Evolutionary conservation across 2,797 vertebrate genomes (phyloP).

Genomic region (Sebastes iracundus): DNA sequence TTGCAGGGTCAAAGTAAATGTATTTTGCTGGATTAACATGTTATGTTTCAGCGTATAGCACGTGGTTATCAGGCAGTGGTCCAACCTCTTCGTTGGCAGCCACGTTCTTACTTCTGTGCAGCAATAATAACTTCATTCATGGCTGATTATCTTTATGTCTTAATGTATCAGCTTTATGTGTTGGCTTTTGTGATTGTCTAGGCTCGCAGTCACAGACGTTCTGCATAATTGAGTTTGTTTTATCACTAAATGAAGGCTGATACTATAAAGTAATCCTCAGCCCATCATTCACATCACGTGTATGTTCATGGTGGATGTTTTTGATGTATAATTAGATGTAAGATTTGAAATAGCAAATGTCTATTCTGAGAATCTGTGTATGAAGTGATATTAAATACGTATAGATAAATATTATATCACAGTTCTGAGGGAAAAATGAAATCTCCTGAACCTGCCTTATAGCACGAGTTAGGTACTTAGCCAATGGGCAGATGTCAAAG

Average conservation of each 20-base stretch:
- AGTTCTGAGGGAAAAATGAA: not conserved
- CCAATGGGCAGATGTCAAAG: not conserved
- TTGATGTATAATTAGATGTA: not conserved
- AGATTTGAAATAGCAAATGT: not conserved
- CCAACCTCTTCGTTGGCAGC: constrained; percentile 27
- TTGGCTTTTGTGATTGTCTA: not conserved
- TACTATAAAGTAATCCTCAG: not conserved
- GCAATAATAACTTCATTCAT: not conserved
- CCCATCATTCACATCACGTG: not conserved
- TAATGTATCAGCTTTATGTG: not conserved
- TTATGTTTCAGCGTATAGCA: not conserved
- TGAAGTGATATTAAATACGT: not conserved
- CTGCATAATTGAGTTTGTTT: constrained; percentile 8
- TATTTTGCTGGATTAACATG: not conserved
- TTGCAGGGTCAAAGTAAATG: not conserved
- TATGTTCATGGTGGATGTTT: not conserved
- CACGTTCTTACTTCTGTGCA: not conserved
- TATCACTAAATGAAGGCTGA: not conserved
- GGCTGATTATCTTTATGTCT: constrained; percentile 23
- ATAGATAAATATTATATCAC: not conserved
- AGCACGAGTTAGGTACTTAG: not conserved
- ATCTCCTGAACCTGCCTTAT: not conserved
- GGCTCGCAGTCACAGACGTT: not conserved
- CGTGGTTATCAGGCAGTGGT: constrained; percentile 27
- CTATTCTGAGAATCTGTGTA: not conserved